Conservation (phyloP, 2,888 invertebrate genomes). For the Trissonchulus sp. region DNA sequence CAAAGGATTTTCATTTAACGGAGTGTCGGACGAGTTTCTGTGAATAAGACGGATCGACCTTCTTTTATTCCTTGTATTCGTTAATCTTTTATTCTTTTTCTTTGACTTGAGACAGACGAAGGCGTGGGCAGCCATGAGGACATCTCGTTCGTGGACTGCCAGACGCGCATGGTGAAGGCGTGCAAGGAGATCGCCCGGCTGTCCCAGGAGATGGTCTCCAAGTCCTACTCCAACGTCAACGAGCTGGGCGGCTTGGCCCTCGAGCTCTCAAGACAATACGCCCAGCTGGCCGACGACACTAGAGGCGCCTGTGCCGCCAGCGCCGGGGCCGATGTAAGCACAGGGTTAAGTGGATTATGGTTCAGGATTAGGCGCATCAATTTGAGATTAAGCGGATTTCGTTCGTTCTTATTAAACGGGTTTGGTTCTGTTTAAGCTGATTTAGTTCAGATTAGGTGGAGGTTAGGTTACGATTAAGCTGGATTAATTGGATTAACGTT, state of each 20-base stretch:
- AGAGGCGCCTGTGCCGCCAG: conserved; percentile 84
- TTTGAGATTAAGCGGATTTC: conserved; percentile 23
- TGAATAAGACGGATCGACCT: conserved; percentile 22
- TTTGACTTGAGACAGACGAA: conserved; percentile 51
- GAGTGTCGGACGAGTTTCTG: not conserved
- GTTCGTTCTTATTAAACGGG: not conserved
- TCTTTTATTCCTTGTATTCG: conserved; percentile 37
- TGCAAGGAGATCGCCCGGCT: conserved; percentile 87
- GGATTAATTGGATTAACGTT: too few relatives aligned
- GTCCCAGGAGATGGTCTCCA: conserved; percentile 78
- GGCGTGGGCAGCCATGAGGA: not conserved
- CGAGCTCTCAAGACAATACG: conserved; percentile 77
- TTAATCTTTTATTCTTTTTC: too few relatives aligned
- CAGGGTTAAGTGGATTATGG: too few relatives aligned
- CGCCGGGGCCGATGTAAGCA: conserved; percentile 72
- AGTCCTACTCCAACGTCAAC: conserved; percentile 61
- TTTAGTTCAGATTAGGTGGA: not conserved
- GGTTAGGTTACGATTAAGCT: too few relatives aligned
- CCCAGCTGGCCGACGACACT: conserved; percentile 75
- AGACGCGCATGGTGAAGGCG: conserved; percentile 88
- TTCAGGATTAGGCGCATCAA: conserved; percentile 2
- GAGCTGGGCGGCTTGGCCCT: conserved; percentile 75
- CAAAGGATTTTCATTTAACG: not conserved
- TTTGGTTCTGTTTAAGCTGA: not conserved
- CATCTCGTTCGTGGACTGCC: conserved; percentile 77